Base-by-base conservation (phyloP, 2,888 invertebrate species). In the Melolontha melolontha region DNA sequence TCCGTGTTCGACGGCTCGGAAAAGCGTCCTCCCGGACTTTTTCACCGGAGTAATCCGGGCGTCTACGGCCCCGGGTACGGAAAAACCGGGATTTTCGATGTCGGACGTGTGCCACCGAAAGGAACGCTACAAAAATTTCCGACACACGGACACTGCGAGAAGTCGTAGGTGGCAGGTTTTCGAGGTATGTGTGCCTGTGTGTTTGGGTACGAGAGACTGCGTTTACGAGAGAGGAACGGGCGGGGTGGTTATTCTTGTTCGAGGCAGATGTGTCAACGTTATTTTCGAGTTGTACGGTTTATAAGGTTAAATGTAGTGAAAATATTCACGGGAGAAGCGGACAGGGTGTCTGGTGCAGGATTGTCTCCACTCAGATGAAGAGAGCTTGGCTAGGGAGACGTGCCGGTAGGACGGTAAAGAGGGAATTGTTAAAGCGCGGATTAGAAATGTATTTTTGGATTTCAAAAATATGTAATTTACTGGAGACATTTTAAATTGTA, bases 221-320 rank as follows among this genome's bases (percentile, higher is more conserved):
- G 54, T 14, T 5, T 10, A n/a, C 40, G 17, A 16, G 54, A 12
- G 16, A 40, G 12, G 29, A 39, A 54, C 11, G 10, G 49, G 5
- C 7, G 54, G 40, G 17, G 54, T 11, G 17, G 6, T 34, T 34
- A 34, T 34, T 34, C 78, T 78, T 79, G 79, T 79, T 79, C 76
- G 78, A 79, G 78, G 75, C 79, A 79, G 79, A 79, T 77, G 78
- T 78, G 79, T 79, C 78, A 78, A 74, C 77, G 76, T 76, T 76
- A 16, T 27, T 27, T 11, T 42, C 29, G 22, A 55, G 17, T 55
- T 41, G 16, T 41, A 44, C 59, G 44, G 47, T 59, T 59, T 59
- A 59, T 59, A 44, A 57, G 59, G 80, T 80, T 81, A 80, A 81
- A 81, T 80, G 80, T 77, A 79, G 77, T 76, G 80, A 81, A 81